A percentile compares a stretch with the other conserved stretches of the same genome.
Evolutionary conservation across 1,140 invertebrate genomes (phyloP).

Genomic region (Alviniconcha marisindica): DNA sequence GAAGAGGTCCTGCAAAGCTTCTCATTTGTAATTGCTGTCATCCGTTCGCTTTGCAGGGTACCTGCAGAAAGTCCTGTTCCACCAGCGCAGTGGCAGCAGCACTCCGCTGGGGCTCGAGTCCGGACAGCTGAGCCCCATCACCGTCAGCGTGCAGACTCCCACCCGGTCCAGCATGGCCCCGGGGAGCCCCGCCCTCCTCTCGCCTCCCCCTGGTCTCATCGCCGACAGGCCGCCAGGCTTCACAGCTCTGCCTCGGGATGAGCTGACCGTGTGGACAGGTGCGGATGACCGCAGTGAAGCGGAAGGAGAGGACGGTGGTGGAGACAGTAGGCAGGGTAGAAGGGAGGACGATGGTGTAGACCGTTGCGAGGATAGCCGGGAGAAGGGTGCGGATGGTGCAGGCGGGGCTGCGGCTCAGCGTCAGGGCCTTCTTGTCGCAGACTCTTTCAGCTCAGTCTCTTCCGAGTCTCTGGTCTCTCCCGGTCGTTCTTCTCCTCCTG

Average conservation of each 20-base stretch:
- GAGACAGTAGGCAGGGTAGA: not conserved
- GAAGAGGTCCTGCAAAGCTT: no score
- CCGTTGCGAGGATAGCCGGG: no score
- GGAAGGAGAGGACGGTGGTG: not conserved
- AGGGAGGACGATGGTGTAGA: not conserved
- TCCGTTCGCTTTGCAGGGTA: constrained; percentile 35
- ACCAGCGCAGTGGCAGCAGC: not conserved
- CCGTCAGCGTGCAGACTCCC: not conserved
- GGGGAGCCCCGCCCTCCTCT: constrained; percentile 9
- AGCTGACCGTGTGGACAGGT: constrained; percentile 37
- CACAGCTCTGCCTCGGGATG: not conserved
- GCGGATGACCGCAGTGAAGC: not conserved
- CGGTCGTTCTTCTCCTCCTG: not conserved
- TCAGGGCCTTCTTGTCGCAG: no score
- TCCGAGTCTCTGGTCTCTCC: not conserved
- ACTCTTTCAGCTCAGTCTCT: not conserved
- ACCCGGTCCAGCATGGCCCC: not conserved
- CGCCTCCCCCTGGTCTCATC: not conserved
- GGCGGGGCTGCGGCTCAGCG: no score
- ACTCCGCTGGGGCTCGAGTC: not conserved
- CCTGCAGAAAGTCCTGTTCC: constrained; percentile 17
- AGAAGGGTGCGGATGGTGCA: no score
- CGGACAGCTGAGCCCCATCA: constrained; percentile 22
- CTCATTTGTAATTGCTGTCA: no score
- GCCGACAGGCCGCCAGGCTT: constrained; percentile 12